Base-by-base conservation (phyloP, 2,113 vertebrate genomes). In the Hiodon alosoides region DNA sequence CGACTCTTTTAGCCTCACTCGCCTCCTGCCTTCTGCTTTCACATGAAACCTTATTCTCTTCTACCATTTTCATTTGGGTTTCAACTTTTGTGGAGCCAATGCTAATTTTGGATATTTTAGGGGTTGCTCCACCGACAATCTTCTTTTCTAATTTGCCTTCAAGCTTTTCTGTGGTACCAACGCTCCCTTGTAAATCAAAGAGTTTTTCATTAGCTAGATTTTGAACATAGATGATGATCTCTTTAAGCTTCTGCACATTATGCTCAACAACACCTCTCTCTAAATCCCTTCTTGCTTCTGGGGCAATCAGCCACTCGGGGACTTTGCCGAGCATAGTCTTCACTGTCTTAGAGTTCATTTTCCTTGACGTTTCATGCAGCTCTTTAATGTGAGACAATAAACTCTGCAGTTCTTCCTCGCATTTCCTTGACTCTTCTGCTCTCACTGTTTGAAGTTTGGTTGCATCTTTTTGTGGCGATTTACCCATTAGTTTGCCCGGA, bases 161-260 rank as follows among this genome's bases (percentile, higher is more conserved):
- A 57, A 86, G 75, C 57, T 66, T 85, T 67, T 89, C 86, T 62
- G 80, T 80, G 51, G 74, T 67, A 10, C 85, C 86, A 76, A 92
- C 72, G 48, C 61, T 79, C 48, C 85, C 81, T 77, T 91, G 91
- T 65, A 88, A 87, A 79, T 88, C 80, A 2, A 62, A 69, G 60
- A 94, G 87, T 82, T 93, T 94, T 55, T 90, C 76, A 31, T 91
- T 82, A 59, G 88, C 86, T 58, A 90, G 85, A 52, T 86, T 89
- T 70, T 85, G 93, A 77, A 95, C 81, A 67, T 90, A 84, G 5
- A 72, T 76, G 69, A 94, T 71, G 80, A 95, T 91, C 79, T 95
- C 93, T 82, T 85, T 94, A 58, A 95, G 77, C 84, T 91, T 94
- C 78, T 93, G 91, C 79, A 90, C 85, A 77, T 90, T 93, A 71